These are phyloP conservation scores for Drosophila repletoides DNA, from an alignment of 1,140 invertebrate genomes.

Conservation along the genomic window DNA sequence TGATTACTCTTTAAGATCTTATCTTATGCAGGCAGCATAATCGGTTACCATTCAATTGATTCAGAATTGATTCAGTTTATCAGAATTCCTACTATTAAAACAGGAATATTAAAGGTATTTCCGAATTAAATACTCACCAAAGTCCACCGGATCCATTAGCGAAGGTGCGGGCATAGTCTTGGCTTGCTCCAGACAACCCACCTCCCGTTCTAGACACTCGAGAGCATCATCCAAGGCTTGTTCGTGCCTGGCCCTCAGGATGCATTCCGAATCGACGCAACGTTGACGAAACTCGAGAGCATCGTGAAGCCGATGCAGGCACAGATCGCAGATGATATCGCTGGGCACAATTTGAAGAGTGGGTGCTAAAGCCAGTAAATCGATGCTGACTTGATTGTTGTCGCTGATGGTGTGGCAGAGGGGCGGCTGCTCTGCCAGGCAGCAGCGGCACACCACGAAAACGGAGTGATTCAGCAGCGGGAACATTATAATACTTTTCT, in stretches of 20 bases:
- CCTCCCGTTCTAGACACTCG: constrained; percentile 65
- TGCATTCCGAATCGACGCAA: constrained; percentile 60
- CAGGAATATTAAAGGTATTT: too few relatives aligned
- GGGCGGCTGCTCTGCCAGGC: constrained; percentile 59
- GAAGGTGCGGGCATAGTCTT: constrained; percentile 17
- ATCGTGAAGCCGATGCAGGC: constrained; percentile 53
- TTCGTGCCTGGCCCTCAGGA: constrained; percentile 55
- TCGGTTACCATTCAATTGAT: too few relatives aligned
- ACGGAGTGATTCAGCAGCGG: constrained; percentile 42
- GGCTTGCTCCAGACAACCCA: constrained; percentile 48
- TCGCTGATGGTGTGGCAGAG: constrained; percentile 55
- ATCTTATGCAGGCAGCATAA: too few relatives aligned
- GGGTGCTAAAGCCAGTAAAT: constrained; percentile 50
- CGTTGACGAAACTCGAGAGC: constrained; percentile 57
- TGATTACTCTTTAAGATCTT: too few relatives aligned
- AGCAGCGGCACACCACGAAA: constrained; percentile 66
- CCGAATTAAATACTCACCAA: constrained; percentile 33
- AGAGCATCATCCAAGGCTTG: constrained; percentile 66
- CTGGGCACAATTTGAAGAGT: constrained; percentile 41
- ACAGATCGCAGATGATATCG: constrained; percentile 68
- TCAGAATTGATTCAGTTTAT: too few relatives aligned
- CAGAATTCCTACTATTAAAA: too few relatives aligned
- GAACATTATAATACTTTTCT: constrained; percentile 33
- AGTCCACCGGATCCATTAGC: constrained; percentile 52
- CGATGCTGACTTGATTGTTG: constrained; percentile 31